These are phyloP conservation scores for Acropternis orthonyx DNA, from an alignment of 2,797 vertebrate genomes.

Conservation along the genomic window DNA sequence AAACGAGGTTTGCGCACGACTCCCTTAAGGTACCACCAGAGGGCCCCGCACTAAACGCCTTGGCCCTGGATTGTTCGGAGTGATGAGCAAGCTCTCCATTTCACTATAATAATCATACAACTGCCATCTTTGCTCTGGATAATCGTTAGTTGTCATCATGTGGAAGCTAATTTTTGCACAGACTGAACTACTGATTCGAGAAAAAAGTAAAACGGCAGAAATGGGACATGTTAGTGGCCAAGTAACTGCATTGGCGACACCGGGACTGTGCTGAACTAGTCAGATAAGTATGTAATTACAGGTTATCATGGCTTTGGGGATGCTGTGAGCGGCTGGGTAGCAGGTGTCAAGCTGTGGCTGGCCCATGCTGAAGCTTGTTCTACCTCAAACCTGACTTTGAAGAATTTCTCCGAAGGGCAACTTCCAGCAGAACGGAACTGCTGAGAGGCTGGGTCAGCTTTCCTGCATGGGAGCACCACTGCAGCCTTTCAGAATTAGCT, in stretches of 20 bases:
- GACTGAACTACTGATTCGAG: background rate
- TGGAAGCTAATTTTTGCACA: background rate
- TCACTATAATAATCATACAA: background rate
- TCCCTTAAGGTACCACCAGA: constrained; percentile 23
- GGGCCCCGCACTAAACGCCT: background rate
- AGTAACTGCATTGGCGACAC: background rate
- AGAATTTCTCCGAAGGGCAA: background rate
- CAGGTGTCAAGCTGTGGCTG: background rate
- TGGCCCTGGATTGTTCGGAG: background rate
- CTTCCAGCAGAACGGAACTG: background rate
- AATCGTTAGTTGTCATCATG: background rate
- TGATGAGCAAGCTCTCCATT: background rate
- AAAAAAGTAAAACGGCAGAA: background rate
- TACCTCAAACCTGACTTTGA: background rate
- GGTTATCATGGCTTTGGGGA: background rate
- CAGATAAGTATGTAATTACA: background rate
- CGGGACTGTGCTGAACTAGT: background rate
- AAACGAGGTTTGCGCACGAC: background rate
- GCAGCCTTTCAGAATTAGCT: background rate
- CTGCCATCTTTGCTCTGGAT: constrained; percentile 27
- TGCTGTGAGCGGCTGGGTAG: background rate
- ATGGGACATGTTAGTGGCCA: background rate
- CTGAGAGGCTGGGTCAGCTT: background rate
- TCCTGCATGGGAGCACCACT: accelerated
- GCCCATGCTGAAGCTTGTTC: background rate